Evolutionary conservation across 2,888 invertebrate species (phyloP), one percentile per base, ranked within the genome.

Genomic region (Rhyacophila evoluta): DNA sequence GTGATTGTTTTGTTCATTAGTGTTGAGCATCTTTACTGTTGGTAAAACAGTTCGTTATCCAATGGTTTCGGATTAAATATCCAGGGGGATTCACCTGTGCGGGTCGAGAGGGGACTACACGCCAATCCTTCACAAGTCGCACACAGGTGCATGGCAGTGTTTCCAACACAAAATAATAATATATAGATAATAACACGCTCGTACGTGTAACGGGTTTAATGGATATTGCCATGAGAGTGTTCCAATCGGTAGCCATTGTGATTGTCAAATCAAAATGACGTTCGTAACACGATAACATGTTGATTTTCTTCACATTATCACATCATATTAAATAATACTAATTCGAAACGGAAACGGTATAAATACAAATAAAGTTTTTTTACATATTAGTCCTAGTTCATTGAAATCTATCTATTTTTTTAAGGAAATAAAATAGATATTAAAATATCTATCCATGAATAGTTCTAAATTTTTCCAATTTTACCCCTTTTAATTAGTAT

Each of bases 181-280:
- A 25, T 55, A 55, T 25, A 55, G 55, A 25, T 55, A 55, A 55
- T 55, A 55, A 55, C 55, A n/a, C 15, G 55, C 19, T 55, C 10
- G 55, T 25, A 25, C 55, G 25, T 55, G 55, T 55, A 55, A 55
- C 55, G 55, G 55, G 55, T 55, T 55, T 55, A 55, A 55, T 55
- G 55, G 27, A 19, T 27, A 39, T 11, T 27, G 36, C 73, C n/a
- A 73, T 41, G 27, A n/a, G 29, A 37, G 74, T 74, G 74, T 67
- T 41, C n/a, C 11, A 33, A 27, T 27, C 29, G 74, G 55, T 67
- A 67, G 41, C 39, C 12, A 38, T 37, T 10, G 39, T 12, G 55
- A 41, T 29, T 69, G 69, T 28, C 19, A 36, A 25, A 55, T 55
- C 55, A 55, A 55, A 55, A 19, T 19, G 25, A 55, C 10, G 55